A percentile compares a stretch with the other conserved stretches of the same genome.
These are phyloP conservation scores for Ips typographus DNA, from an alignment of 1,140 invertebrate genomes.

Conservation along the genomic window DNA sequence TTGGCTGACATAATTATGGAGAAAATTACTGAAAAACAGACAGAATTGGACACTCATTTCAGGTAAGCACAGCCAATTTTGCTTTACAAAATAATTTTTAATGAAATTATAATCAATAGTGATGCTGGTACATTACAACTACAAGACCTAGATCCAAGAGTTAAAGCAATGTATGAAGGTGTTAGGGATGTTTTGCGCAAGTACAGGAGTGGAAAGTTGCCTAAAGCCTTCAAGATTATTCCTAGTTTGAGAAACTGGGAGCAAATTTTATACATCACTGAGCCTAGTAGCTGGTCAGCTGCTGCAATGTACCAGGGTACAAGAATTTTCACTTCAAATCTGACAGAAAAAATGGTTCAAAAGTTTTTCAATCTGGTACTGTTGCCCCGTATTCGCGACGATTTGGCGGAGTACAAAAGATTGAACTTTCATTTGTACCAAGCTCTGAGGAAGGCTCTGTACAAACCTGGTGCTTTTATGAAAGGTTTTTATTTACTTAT, in stretches of 20 bases:
- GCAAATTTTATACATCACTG: conserved; percentile 85
- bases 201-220: conserved; percentile 94
- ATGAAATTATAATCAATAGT: conserved; percentile 51
- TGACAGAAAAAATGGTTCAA: conserved; percentile 96
- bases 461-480: conserved; percentile 98
- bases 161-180: conserved; percentile 83
- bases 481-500: conserved; percentile 73
- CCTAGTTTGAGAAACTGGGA: conserved; percentile 95
- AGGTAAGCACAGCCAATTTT: conserved; percentile 16
- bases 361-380: conserved; percentile 94
- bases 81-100: not conserved
- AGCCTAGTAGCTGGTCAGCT: conserved; percentile 81
- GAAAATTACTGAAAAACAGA: conserved; percentile 90
- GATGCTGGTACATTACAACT: conserved; percentile 70
- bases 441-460: conserved; percentile 90
- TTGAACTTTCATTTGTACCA: conserved; percentile 97
- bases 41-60: conserved; percentile 84
- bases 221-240: conserved; percentile 97
- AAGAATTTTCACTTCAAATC: conserved; percentile 92
- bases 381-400: conserved; percentile 90
- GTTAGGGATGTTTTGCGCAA: conserved; percentile 82
- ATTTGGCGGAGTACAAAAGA: conserved; percentile 92
- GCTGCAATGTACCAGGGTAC: conserved; percentile 97
- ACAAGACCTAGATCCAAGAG: conserved; percentile 77
- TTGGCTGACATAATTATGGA: conserved; percentile 90